phyloP scores from a whole-genome alignment of 2,113 vertebrate genomes.

The Lampris megalopsis region DNA sequence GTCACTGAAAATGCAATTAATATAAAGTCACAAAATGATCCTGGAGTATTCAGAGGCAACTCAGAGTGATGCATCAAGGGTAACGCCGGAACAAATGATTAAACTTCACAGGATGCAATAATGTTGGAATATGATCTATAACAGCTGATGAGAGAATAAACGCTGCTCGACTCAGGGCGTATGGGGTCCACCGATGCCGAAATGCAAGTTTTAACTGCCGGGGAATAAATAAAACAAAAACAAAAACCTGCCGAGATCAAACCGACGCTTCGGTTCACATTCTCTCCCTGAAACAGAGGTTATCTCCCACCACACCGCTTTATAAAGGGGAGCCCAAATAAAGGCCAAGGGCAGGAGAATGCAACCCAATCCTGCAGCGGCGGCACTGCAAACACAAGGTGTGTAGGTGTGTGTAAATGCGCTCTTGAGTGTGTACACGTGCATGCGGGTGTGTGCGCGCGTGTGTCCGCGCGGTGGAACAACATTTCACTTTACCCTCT shows the following conservation, averaged over 20 bases:
- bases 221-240: constrained; percentile 49
- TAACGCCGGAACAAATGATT: constrained; percentile 7
- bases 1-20: background rate
- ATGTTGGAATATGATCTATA: constrained; percentile 42
- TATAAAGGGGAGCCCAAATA: constrained; percentile 41
- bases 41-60: constrained; percentile 9
- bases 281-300: constrained; percentile 49
- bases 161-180: constrained; percentile 45
- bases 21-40: constrained; percentile 13
- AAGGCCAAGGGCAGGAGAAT: constrained; percentile 31
- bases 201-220: constrained; percentile 25
- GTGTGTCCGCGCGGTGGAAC: constrained; percentile 41
- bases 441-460: background rate
- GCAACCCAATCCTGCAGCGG: constrained; percentile 18
- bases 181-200: constrained; percentile 51
- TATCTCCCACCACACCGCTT: constrained; percentile 33
- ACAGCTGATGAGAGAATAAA: constrained; percentile 61
- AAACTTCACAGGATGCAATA: constrained; percentile 38
- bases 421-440: background rate
- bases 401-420: background rate
- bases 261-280: constrained; percentile 56
- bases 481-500: constrained; percentile 55
- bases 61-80: constrained; percentile 14
- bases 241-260: constrained; percentile 46
- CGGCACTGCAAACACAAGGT: constrained; percentile 12